Evolutionary conservation across 2,797 vertebrate genomes (phyloP).

Genomic region (Harpagifer antarcticus): DNA sequence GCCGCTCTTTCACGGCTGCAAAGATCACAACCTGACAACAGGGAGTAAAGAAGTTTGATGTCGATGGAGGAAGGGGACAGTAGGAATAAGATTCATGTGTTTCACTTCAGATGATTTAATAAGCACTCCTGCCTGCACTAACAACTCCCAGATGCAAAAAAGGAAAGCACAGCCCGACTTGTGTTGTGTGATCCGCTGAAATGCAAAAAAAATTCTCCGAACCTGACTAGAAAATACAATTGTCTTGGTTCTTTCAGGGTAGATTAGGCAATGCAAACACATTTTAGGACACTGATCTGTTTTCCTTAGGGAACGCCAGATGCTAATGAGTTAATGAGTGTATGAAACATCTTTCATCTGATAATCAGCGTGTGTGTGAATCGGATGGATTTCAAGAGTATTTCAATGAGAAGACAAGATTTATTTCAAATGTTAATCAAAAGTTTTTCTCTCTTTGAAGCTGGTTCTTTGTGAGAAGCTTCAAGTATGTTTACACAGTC

Average conservation of each 20-base stretch:
- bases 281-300: slow-evolving; percentile 22
- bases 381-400: slow-evolving; percentile 1
- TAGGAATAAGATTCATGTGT: neutral
- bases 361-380: slow-evolving; percentile 17
- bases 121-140: slow-evolving; percentile 26
- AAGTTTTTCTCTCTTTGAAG: slow-evolving; percentile 24
- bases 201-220: slow-evolving; percentile 49
- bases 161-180: slow-evolving; percentile 33
- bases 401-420: slow-evolving; percentile 29
- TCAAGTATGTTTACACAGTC: slow-evolving; percentile 42
- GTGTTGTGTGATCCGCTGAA: slow-evolving; percentile 33
- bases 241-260: slow-evolving; percentile 54
- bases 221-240: slow-evolving; percentile 27
- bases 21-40: neutral
- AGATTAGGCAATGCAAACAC: slow-evolving; percentile 48
- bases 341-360: slow-evolving; percentile 9
- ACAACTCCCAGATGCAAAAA: slow-evolving; percentile 56
- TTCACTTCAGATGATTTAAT: slow-evolving; percentile 12
- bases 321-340: slow-evolving; percentile 3
- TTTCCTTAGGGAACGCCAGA: slow-evolving; percentile 22
- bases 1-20: slow-evolving; percentile 24
- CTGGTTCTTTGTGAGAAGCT: slow-evolving; percentile 19
- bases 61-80: neutral
- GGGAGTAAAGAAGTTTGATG: neutral
- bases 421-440: slow-evolving; percentile 30